phyloP scores from a whole-genome alignment of 2,113 vertebrate genomes.

The Pungitius pungitius region DNA sequence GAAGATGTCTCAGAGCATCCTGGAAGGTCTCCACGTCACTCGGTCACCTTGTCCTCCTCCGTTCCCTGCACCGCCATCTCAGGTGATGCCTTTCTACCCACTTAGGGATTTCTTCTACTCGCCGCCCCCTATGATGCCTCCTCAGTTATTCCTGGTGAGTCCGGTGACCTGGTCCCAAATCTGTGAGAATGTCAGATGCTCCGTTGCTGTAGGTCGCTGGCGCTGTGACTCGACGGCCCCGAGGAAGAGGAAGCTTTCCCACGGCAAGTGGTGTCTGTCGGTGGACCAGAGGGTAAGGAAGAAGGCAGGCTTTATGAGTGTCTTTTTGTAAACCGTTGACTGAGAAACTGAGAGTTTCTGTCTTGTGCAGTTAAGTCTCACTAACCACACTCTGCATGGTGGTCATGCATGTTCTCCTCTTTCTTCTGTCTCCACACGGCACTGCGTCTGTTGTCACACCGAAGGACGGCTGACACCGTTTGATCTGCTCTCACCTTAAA shows the following conservation, averaged over 20 bases:
- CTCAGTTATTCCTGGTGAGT: slow-evolving; percentile 89
- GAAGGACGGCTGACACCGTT: no score
- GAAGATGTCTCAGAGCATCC: slow-evolving; percentile 96
- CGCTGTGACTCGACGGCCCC: slow-evolving; percentile 89
- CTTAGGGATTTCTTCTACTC: slow-evolving; percentile 84
- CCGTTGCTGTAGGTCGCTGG: slow-evolving; percentile 96
- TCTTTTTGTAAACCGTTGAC: neutral
- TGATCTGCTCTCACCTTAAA: no score
- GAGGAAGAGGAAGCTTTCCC: slow-evolving; percentile 89
- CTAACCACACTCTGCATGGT: no score
- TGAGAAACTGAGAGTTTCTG: no score
- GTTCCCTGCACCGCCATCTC: slow-evolving; percentile 86
- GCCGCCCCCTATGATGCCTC: slow-evolving; percentile 86
- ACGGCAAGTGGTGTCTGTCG: slow-evolving; percentile 94
- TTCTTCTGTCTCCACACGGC: no score
- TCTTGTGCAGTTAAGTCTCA: slow-evolving; percentile 78
- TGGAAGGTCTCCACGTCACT: slow-evolving; percentile 93
- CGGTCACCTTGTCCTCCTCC: slow-evolving; percentile 88
- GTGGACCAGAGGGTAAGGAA: slow-evolving; percentile 91
- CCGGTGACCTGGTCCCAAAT: neutral
- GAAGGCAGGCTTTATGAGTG: neutral
- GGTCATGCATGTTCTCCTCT: no score
- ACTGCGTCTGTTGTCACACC: no score
- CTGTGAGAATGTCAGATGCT: no score
- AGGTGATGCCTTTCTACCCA: slow-evolving; percentile 92